Conservation (phyloP, 1,140 invertebrate species). For the Chionoecetes opilio region DNA sequence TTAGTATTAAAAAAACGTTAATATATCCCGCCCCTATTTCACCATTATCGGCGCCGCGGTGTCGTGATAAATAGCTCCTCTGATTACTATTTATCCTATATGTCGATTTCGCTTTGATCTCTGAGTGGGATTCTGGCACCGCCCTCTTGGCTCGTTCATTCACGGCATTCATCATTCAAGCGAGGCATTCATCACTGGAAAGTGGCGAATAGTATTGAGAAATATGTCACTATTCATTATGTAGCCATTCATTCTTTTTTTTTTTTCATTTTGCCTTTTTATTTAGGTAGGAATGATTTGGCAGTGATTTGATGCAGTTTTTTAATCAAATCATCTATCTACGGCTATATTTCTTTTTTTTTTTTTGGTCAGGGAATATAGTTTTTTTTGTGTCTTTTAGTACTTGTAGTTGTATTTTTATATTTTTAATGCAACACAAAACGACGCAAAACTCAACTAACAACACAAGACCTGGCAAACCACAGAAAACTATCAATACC, state of each 20-base stretch:
- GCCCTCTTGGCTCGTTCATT: too few species aligned
- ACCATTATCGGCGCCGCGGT: constrained; percentile 1
- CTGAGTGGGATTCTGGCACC: too few species aligned
- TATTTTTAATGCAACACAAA: too few species aligned
- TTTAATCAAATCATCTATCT: too few species aligned
- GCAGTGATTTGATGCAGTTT: neutral
- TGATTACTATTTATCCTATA: constrained; percentile 11
- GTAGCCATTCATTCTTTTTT: neutral
- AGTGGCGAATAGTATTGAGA: neutral
- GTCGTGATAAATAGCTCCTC: too few species aligned
- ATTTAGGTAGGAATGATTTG: neutral
- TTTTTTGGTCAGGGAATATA: neutral
- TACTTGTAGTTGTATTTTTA: too few species aligned
- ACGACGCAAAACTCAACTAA: too few species aligned
- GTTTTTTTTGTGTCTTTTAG: too few species aligned
- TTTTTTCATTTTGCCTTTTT: neutral
- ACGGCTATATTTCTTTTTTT: neutral
- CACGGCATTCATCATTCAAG: neutral
- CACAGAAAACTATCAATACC: too few species aligned
- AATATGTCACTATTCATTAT: neutral
- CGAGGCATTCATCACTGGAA: neutral
- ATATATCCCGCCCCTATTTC: neutral
- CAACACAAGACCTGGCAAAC: too few species aligned
- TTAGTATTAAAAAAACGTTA: neutral
- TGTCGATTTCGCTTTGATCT: neutral